Evolutionary conservation across 2,797 vertebrate species (phyloP), one percentile per base, ranked within the genome.

Genomic region (Dromococcyx pavoninus): DNA sequence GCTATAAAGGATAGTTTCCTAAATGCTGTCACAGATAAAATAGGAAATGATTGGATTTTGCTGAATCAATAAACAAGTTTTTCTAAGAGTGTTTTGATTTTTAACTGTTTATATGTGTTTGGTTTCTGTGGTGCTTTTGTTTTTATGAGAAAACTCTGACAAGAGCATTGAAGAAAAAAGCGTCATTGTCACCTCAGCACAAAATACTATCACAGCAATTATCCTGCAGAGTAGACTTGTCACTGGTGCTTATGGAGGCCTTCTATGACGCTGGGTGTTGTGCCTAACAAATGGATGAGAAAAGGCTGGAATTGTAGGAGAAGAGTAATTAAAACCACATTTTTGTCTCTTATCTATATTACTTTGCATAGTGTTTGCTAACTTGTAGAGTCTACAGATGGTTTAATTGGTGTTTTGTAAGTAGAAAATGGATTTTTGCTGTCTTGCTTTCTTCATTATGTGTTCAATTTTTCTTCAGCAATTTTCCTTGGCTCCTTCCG

Each of bases 401-500:
- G 10, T 78, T 89, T 86, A 12, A 15, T 3, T 77, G 33, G 9
- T 56, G 8, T 65, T 85, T 75, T 86, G 6, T 58, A 78, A 78
- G 35, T n/a, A 75, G 37, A 39, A 67, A 27, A 37, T 78, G 65
- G 16, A 30, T 35, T 15, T 17, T 33, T 78, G 7, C 67, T 84
- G 21, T 56, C 32, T 74, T 77, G 13, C 58, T 69, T 82, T 65
- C 30, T 88, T 97, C 51, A 72, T 91, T 82, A n/a, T 74, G 30
- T 71, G 21, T 89, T 90, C 13, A 61, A 86, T 86, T 94, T 90
- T 88, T 23, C 77, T 79, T 78, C 72, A 99, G 99, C 99, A 48
- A 99, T 99, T 95, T 99, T 99, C 95, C 97, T 99, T 94, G 99
- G 99, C 77, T 99, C 99, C 74, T 99, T 99, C 92, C 98, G 99